Evolutionary conservation across 1,140 invertebrate species (phyloP), one percentile per base, ranked within the genome.

Genomic region (Cotesia glomerata): DNA sequence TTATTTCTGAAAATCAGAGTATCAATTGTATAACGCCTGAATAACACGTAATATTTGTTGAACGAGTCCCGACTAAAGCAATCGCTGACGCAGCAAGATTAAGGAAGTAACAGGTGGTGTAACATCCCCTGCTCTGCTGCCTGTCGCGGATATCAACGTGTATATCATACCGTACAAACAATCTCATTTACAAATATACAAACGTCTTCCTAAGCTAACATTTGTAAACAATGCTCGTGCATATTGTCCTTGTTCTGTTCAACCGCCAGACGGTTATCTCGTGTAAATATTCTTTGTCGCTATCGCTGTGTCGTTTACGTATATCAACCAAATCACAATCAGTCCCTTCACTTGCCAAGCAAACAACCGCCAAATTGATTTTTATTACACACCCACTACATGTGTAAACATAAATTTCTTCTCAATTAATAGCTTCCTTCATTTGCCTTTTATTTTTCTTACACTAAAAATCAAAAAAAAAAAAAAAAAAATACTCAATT

Each of bases 251-350:
- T 26, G 26, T 26, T 26, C 26, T 26, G 26, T 26, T 26, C 26
- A 26, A 26, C 26, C 13, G 54, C 52, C 36, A 34, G 26, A 39
- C 39, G 71, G 69, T 81, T 82, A 80, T 82, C 78, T 75, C 18
- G 72, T 56, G 75, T 76, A 82, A 81, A 84, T 79, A 84, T 66
- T 84, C 81, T 81, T 78, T 81, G 81, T 84, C 79, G 79, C 64
- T 11, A 11, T 9, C 39, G 39, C 39, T 26, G 39, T 45, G 39
- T 45, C 2, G 1, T 66, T 69, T 69, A 73, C 72, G 73, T 59
- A 58, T 68, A 52, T 63, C 66, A 67, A 9, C 49, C 14, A n/a
- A 11, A 8, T 59, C 26, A 32, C 73, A 68, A 74, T 71, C 73
- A 74, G 72, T 76, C 75, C 71, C 70, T 26, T 26, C 26, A 26